A percentile compares a stretch with the other conserved stretches of the same genome.
These are phyloP conservation scores for Glossosoma conforme DNA, from an alignment of 1,140 invertebrate genomes.

Conservation along the genomic window DNA sequence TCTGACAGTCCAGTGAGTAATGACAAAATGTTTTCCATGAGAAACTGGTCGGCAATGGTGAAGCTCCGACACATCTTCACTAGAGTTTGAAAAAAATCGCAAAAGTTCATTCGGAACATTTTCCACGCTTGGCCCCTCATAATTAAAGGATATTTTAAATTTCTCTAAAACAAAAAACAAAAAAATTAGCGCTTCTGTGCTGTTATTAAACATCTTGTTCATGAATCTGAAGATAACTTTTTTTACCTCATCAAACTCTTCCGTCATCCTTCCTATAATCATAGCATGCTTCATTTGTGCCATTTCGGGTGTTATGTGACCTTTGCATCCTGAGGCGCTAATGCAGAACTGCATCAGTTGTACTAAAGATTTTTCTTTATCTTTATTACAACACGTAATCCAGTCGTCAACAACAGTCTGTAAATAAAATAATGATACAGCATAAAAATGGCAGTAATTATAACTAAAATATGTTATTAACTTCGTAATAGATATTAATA, in stretches of 20 bases:
- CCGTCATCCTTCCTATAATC: conserved; percentile 97
- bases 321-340: conserved; percentile 94
- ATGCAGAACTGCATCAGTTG: conserved; percentile 99
- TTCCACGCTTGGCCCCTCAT: conserved; percentile 97
- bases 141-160: conserved; percentile 98
- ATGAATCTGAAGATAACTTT: no score
- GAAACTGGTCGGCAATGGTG: conserved; percentile 98
- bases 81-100: conserved; percentile 95
- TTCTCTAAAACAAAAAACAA: conserved; percentile 61
- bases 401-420: conserved; percentile 95
- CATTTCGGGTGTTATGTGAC: conserved; percentile 91
- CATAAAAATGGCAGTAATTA: not conserved
- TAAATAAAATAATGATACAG: conserved; percentile 31
- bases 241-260: conserved; percentile 97
- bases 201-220: no score
- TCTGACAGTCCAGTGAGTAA: conserved; percentile 95
- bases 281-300: conserved; percentile 90
- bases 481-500: conserved; percentile 10
- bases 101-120: conserved; percentile 94
- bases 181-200: no score
- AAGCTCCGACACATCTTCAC: conserved; percentile 98
- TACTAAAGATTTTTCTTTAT: conserved; percentile 84
- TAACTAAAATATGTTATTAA: conserved; percentile 5
- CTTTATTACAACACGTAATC: conserved; percentile 95
- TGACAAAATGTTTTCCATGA: conserved; percentile 99